Evolutionary conservation across 2,888 invertebrate species (phyloP).

Genomic region (Drosophila hamatofila): DNA sequence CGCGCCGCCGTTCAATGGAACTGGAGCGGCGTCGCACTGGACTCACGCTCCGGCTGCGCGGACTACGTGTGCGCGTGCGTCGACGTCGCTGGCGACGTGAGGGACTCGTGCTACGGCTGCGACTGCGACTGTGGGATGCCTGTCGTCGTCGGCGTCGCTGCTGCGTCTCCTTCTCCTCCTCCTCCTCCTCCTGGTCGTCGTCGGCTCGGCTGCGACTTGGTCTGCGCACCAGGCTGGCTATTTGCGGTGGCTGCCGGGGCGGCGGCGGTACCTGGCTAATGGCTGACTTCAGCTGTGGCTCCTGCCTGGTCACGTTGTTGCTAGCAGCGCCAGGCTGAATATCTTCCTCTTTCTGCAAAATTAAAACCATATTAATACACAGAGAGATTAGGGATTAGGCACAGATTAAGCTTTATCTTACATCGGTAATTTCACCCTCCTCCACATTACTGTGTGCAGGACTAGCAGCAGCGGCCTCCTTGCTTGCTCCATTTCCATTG

Average conservation of each 20-base stretch:
- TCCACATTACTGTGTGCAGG: conserved; percentile 47
- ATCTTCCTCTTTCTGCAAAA: conserved; percentile 53
- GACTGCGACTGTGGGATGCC: conserved; percentile 36
- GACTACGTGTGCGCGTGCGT: conserved; percentile 49
- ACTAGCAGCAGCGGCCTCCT: neutral
- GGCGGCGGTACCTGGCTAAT: neutral
- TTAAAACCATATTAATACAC: neutral
- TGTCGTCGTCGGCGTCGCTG: conserved; percentile 46
- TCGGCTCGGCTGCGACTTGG: conserved; percentile 34
- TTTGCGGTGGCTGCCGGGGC: conserved; percentile 28
- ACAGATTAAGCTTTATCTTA: conserved; percentile 19
- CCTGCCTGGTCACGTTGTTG: neutral
- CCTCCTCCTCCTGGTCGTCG: conserved; percentile 29
- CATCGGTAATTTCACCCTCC: conserved; percentile 68
- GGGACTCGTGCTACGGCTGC: conserved; percentile 44
- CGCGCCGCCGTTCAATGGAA: conserved; percentile 76
- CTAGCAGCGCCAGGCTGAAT: neutral
- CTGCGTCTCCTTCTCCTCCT: conserved; percentile 37
- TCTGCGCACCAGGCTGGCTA: conserved; percentile 37
- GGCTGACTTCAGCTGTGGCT: conserved; percentile 1
- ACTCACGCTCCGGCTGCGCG: conserved; percentile 47
- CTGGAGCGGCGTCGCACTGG: conserved; percentile 67
- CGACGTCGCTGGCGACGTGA: conserved; percentile 45
- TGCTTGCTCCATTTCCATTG: conserved; percentile 35
- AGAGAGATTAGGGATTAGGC: neutral